Conservation (phyloP, 2,888 invertebrate species). For the Mallateleia sp. region DNA sequence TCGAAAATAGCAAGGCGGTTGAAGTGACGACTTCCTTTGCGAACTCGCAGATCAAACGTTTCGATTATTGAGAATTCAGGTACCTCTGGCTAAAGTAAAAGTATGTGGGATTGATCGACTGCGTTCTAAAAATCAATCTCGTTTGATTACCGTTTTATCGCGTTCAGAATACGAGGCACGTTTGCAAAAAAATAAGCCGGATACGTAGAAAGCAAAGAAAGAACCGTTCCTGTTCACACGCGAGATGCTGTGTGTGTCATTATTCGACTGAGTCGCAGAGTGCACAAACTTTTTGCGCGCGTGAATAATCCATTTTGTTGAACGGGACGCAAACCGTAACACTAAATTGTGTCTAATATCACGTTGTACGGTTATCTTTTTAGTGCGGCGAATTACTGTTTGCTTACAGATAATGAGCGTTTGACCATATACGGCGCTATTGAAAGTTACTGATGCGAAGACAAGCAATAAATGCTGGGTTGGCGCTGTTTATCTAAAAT, state of each 20-base stretch:
- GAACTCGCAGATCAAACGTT: too few relatives aligned
- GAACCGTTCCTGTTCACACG: slow-evolving; percentile 37
- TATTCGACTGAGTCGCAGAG: slow-evolving; percentile 22
- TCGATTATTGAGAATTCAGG: slow-evolving; percentile 5
- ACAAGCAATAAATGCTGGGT: slow-evolving; percentile 57
- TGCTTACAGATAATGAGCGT: slow-evolving; percentile 57
- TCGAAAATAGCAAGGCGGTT: too few relatives aligned
- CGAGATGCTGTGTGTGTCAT: slow-evolving; percentile 16
- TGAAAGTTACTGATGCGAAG: slow-evolving; percentile 65
- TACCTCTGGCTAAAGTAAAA: slow-evolving; percentile 52
- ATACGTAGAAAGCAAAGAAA: slow-evolving; percentile 54
- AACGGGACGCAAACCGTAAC: slow-evolving; percentile 31
- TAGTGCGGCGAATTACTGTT: slow-evolving; percentile 58
- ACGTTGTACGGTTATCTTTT: slow-evolving; percentile 43
- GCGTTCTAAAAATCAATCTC: slow-evolving; percentile 80
- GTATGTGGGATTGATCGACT: slow-evolving; percentile 75
- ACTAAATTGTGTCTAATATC: slow-evolving; percentile 62
- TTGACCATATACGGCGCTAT: slow-evolving; percentile 64
- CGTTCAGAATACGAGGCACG: slow-evolving; percentile 71
- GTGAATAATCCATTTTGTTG: slow-evolving; percentile 32
- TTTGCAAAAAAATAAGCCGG: slow-evolving; percentile 38
- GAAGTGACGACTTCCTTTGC: too few relatives aligned
- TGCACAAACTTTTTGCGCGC: slow-evolving; percentile 29
- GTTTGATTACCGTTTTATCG: slow-evolving; percentile 80
- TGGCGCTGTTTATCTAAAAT: slow-evolving; percentile 58